These are phyloP conservation scores for Melanerpes formicivorus DNA, from an alignment of 2,113 vertebrate genomes.

Conservation along the genomic window DNA sequence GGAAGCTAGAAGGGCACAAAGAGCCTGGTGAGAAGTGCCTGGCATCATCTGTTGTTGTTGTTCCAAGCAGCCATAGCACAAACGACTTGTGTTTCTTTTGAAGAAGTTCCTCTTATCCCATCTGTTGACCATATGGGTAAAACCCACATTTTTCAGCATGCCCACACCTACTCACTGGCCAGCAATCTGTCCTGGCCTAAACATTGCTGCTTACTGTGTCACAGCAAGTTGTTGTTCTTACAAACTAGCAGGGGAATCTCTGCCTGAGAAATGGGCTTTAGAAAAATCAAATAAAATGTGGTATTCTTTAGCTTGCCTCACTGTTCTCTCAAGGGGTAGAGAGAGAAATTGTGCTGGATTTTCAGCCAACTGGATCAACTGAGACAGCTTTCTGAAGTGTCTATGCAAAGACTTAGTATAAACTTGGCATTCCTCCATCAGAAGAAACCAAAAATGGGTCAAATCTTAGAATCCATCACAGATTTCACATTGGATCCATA, in stretches of 20 bases:
- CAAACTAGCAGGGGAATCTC: constrained; percentile 18
- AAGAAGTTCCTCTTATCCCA: constrained; percentile 27
- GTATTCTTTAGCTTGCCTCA: not conserved
- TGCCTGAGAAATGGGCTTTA: not conserved
- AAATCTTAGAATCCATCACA: not conserved
- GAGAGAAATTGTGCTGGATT: not conserved
- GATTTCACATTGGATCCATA: not conserved
- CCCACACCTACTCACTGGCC: constrained; percentile 2
- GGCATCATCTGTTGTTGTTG: constrained; percentile 44
- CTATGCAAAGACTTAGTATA: not conserved
- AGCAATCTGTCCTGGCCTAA: constrained; percentile 48
- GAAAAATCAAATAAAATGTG: not conserved
- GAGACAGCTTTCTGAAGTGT: not conserved
- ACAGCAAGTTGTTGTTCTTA: constrained; percentile 10
- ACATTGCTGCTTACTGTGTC: constrained; percentile 18
- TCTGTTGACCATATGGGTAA: constrained; percentile 52
- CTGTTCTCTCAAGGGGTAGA: not conserved
- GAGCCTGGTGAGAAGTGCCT: constrained; percentile 4
- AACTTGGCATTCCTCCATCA: not conserved
- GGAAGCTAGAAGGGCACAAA: constrained; percentile 19
- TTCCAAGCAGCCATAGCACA: constrained; percentile 12
- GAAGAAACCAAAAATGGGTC: not conserved
- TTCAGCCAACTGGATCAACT: not conserved
- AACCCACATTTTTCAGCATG: constrained; percentile 32
- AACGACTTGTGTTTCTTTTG: constrained; percentile 10